A percentile compares a stretch with the other conserved stretches of the same genome.
Evolutionary conservation across 1,140 invertebrate species (phyloP).

Genomic region (Anagrus nilaparvatae): DNA sequence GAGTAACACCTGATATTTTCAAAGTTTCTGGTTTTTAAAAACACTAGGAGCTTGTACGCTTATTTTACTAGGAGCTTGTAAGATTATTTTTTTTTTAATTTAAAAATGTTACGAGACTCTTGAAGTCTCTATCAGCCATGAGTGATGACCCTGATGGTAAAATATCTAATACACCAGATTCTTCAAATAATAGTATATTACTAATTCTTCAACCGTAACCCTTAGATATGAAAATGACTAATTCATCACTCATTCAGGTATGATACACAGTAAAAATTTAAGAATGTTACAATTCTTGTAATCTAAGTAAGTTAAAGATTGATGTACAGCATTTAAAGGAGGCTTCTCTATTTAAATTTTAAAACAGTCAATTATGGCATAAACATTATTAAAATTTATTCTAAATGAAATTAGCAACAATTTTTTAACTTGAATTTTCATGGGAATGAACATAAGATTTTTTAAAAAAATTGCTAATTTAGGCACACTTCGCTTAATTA

Average conservation of each 20-base stretch:
- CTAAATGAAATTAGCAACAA: conserved; percentile 17
- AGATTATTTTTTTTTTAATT: conserved; percentile 9
- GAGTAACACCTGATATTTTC: conserved; percentile 20
- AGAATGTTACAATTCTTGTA: conserved; percentile 38
- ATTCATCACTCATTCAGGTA: conserved; percentile 37
- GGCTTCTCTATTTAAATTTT: conserved; percentile 35
- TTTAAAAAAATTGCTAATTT: neutral
- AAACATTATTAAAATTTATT: conserved; percentile 21
- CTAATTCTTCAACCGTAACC: conserved; percentile 32
- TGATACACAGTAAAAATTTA: conserved; percentile 38
- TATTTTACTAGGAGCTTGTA: too few relatives aligned
- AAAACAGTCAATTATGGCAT: conserved; percentile 29
- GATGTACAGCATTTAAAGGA: conserved; percentile 25
- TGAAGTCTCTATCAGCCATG: conserved; percentile 31
- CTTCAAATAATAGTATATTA: conserved; percentile 30
- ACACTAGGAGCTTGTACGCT: conserved; percentile 21
- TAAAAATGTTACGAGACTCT: conserved; percentile 25
- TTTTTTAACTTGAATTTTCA: conserved; percentile 8
- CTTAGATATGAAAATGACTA: conserved; percentile 35
- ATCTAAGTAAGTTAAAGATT: conserved; percentile 35
- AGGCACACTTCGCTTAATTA: neutral
- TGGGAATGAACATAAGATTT: too few relatives aligned
- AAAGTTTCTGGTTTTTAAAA: conserved; percentile 2
- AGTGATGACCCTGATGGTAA: conserved; percentile 17
- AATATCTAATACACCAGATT: conserved; percentile 26